Conservation (phyloP, 2,888 invertebrate genomes). For the Anodontia alba region DNA sequence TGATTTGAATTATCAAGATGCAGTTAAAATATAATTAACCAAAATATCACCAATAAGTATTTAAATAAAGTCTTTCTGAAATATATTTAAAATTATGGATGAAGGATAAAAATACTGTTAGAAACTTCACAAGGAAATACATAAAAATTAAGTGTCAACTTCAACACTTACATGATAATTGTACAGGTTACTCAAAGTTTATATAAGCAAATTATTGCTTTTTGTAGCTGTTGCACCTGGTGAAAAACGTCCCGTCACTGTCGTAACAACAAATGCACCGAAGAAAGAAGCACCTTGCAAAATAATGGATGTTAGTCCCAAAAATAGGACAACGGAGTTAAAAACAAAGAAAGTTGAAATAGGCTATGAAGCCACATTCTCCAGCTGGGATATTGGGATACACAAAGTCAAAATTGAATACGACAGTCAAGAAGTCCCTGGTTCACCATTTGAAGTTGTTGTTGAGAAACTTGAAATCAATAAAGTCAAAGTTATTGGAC, state of each 20-base stretch:
- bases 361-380: slow-evolving; percentile 86
- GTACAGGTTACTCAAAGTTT: too few species aligned
- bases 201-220: background rate
- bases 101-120: too few species aligned
- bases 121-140: too few species aligned
- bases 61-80: too few species aligned
- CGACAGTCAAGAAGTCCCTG: slow-evolving; percentile 84
- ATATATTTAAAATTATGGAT: too few species aligned
- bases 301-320: slow-evolving; percentile 76
- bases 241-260: slow-evolving; percentile 56
- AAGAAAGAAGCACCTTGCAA: slow-evolving; percentile 65
- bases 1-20: too few species aligned
- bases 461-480: slow-evolving; percentile 89
- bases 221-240: slow-evolving; percentile 59
- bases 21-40: too few species aligned
- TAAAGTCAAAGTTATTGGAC: slow-evolving; percentile 93
- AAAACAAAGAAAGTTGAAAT: slow-evolving; percentile 93
- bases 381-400: slow-evolving; percentile 81
- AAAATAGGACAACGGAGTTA: slow-evolving; percentile 88
- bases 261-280: slow-evolving; percentile 64
- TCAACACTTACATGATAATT: too few species aligned
- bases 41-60: too few species aligned
- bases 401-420: slow-evolving; percentile 84
- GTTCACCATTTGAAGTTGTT: slow-evolving; percentile 84
- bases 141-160: too few species aligned